These are phyloP conservation scores for Scolopax rusticola DNA, from an alignment of 2,797 vertebrate genomes.

Conservation along the genomic window DNA sequence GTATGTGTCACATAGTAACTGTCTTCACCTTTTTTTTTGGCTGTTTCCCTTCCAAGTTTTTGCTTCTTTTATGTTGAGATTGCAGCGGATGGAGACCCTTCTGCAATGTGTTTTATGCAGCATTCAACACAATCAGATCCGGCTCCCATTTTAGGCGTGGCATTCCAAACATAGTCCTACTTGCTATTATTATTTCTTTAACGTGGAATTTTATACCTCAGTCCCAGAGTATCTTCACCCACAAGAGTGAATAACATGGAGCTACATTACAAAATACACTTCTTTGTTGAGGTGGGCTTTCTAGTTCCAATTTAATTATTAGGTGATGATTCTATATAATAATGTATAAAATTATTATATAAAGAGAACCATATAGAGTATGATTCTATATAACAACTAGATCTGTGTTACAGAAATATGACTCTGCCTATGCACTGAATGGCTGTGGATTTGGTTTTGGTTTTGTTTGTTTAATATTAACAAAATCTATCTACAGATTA, in stretches of 20 bases:
- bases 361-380: background rate
- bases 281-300: background rate
- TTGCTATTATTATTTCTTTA: background rate
- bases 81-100: background rate
- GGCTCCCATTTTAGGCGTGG: background rate
- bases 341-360: background rate
- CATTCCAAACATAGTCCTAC: background rate
- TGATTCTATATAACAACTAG: background rate
- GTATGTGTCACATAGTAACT: background rate
- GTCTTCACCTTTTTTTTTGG: background rate
- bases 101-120: background rate
- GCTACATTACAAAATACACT: background rate
- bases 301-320: background rate
- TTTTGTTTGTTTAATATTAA: background rate
- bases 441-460: background rate
- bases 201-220: background rate
- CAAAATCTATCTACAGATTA: background rate
- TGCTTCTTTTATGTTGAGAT: background rate
- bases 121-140: background rate
- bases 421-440: background rate
- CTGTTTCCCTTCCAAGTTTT: background rate
- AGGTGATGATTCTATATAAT: background rate
- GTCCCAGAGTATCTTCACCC: background rate
- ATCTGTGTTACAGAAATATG: accelerated
- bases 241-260: background rate